phyloP scores from a whole-genome alignment of 2,797 vertebrate species.

The Vespertilio murinus region DNA sequence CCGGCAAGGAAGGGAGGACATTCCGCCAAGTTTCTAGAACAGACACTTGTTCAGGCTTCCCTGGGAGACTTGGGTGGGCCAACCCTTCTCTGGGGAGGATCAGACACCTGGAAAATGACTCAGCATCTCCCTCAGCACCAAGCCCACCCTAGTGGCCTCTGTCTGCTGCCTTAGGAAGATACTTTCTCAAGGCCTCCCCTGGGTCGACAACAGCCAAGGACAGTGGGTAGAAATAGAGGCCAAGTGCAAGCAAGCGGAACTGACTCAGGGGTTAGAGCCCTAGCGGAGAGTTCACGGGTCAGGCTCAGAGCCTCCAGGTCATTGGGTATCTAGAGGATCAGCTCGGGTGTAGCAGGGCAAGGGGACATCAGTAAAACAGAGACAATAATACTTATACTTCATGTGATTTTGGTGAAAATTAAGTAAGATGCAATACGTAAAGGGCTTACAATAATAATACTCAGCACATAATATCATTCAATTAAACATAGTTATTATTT shows the following conservation, averaged over 20 bases:
- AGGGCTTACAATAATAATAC: not conserved
- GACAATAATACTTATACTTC: not conserved
- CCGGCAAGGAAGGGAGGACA: not conserved
- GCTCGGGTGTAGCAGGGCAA: not conserved
- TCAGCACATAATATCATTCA: not conserved
- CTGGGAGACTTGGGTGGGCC: not conserved
- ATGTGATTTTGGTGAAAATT: not conserved
- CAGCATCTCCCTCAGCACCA: not conserved
- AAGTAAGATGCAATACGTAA: not conserved
- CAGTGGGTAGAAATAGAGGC: not conserved
- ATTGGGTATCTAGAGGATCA: accelerated
- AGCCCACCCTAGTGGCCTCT: not conserved
- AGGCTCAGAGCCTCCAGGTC: not conserved
- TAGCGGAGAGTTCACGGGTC: not conserved
- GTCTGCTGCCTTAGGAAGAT: not conserved
- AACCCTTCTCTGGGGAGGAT: not conserved
- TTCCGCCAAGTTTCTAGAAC: not conserved
- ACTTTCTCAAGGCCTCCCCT: not conserved
- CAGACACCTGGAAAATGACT: not conserved
- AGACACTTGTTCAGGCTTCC: not conserved
- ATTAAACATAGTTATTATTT: not conserved
- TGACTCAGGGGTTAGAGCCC: not conserved
- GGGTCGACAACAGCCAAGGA: not conserved
- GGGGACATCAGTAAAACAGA: not conserved
- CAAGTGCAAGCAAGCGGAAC: not conserved